These are phyloP conservation scores for Heliconius sara DNA, from an alignment of 2,888 invertebrate genomes.

Conservation along the genomic window DNA sequence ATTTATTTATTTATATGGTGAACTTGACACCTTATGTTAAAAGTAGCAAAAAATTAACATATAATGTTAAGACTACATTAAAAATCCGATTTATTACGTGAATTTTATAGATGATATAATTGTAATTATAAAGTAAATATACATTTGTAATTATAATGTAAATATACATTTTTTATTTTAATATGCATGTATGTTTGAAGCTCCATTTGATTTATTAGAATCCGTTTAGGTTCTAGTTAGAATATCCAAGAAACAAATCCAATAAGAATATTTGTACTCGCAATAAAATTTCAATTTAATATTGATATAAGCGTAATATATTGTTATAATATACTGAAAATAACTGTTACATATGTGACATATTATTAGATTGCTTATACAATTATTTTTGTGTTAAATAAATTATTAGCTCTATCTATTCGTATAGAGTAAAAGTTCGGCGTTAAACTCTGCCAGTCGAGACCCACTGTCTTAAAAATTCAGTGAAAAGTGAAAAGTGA, in stretches of 20 bases:
- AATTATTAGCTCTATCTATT: conserved; percentile 4
- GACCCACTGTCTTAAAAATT: no score
- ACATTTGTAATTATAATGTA: no score
- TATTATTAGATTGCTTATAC: not conserved
- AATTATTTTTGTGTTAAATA: not conserved
- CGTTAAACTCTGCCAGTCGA: no score
- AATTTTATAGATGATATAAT: not conserved
- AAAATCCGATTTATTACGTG: not conserved
- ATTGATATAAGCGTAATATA: not conserved
- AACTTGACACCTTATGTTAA: conserved; percentile 31
- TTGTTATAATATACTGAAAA: not conserved
- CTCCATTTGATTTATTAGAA: not conserved
- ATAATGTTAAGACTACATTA: not conserved
- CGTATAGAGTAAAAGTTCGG: no score
- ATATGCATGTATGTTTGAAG: not conserved
- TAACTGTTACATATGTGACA: not conserved
- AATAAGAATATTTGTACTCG: not conserved
- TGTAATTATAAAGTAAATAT: no score
- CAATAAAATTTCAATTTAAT: not conserved
- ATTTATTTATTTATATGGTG: conserved; percentile 6
- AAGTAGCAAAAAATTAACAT: conserved; percentile 6
- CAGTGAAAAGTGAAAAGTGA: no score
- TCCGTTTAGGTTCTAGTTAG: not conserved
- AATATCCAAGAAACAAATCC: not conserved
- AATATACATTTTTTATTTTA: no score